Evolutionary conservation across 2,888 invertebrate species (phyloP).

Genomic region (Drosophila colorata): DNA sequence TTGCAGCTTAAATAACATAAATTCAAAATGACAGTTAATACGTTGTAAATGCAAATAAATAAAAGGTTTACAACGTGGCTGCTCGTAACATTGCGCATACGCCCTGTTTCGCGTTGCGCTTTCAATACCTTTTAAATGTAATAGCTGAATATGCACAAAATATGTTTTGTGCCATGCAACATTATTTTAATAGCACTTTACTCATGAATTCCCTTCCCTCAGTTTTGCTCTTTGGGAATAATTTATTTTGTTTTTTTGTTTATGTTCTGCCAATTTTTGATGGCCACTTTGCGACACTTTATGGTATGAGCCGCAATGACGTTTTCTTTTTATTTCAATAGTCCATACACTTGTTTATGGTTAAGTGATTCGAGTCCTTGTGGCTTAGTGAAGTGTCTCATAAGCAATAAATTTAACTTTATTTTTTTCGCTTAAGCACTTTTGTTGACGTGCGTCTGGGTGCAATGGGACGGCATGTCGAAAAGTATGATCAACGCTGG

Average conservation of each 20-base stretch:
- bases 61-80: slow-evolving; percentile 26
- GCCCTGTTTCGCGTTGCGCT: slow-evolving; percentile 16
- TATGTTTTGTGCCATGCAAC: slow-evolving; percentile 50
- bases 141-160: slow-evolving; percentile 62
- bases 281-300: slow-evolving; percentile 65
- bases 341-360: slow-evolving; percentile 43
- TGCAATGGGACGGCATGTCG: background rate
- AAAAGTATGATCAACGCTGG: background rate
- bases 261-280: slow-evolving; percentile 64
- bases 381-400: slow-evolving; percentile 26
- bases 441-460: background rate
- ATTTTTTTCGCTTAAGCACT: background rate
- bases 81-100: slow-evolving; percentile 36
- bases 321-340: slow-evolving; percentile 37
- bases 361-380: slow-evolving; percentile 16
- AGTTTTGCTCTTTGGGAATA: background rate
- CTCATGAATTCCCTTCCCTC: slow-evolving; percentile 6
- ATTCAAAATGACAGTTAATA: slow-evolving; percentile 66
- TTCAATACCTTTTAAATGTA: slow-evolving; percentile 38
- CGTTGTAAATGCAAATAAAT: slow-evolving; percentile 47
- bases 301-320: slow-evolving; percentile 38
- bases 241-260: slow-evolving; percentile 1
- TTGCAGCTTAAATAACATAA: slow-evolving; percentile 48
- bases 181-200: slow-evolving; percentile 54
- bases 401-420: slow-evolving; percentile 16